Evolutionary conservation across 2,888 invertebrate species (phyloP).

Genomic region (Strigamia crassipes): DNA sequence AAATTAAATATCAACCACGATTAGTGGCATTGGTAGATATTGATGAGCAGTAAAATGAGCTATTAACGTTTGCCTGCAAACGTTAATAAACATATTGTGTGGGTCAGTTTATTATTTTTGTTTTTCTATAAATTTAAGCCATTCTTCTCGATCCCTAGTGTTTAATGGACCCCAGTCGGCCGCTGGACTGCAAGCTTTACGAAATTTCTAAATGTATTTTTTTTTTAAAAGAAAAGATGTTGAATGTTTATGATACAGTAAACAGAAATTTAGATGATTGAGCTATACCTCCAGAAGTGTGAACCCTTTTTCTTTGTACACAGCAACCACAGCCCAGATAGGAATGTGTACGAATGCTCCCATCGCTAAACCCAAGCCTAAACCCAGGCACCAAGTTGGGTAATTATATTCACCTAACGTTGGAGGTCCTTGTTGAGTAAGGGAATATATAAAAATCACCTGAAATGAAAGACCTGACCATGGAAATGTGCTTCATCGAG

Average conservation of each 20-base stretch:
- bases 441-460: constrained; percentile 42
- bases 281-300: constrained; percentile 31
- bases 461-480: not conserved
- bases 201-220: constrained; percentile 13
- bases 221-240: not conserved
- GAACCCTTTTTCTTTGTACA: constrained; percentile 18
- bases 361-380: not conserved
- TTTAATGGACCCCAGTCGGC: constrained; percentile 25
- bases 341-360: constrained; percentile 13
- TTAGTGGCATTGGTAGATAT: too few species aligned
- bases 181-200: not conserved
- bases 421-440: not conserved
- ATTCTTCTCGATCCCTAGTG: not conserved
- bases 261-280: not conserved
- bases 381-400: not conserved
- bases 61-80: not conserved
- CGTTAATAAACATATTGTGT: not conserved
- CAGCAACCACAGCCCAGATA: constrained; percentile 42
- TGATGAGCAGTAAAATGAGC: not conserved
- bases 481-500: too few species aligned
- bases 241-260: not conserved
- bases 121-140: constrained; percentile 2
- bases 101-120: not conserved
- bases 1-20: too few species aligned
- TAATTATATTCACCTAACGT: not conserved